phyloP scores from a whole-genome alignment of 2,113 vertebrate genomes.

The Corydoras maculifer region DNA sequence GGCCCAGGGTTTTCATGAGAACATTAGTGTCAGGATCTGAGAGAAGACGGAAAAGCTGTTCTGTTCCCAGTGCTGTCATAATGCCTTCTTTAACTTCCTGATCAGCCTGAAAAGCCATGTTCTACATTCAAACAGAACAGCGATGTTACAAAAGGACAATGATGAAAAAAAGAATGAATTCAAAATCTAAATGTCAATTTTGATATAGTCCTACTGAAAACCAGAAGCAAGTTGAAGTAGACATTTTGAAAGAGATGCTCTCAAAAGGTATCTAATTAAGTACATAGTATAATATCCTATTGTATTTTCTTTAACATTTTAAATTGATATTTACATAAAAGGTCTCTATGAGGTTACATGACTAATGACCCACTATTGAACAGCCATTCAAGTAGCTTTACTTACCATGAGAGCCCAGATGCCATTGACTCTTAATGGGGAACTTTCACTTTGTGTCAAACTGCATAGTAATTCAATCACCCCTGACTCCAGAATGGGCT shows the following conservation, averaged over 20 bases:
- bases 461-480: conserved; percentile 96
- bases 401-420: conserved; percentile 99
- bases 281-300: no score
- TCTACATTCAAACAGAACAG: conserved; percentile 73
- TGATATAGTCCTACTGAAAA: no score
- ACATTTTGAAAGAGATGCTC: no score
- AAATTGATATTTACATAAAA: no score
- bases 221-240: no score
- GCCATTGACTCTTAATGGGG: conserved; percentile 92
- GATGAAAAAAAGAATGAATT: no score
- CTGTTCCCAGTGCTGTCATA: conserved; percentile 88
- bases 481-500: conserved; percentile 98
- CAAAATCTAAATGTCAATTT: no score
- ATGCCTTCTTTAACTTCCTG: conserved; percentile 98
- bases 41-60: conserved; percentile 90
- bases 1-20: conserved; percentile 94
- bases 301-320: no score
- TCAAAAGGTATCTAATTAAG: no score
- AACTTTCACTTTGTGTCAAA: conserved; percentile 94
- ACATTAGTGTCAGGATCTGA: conserved; percentile 95
- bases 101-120: conserved; percentile 98
- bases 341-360: no score
- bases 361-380: no score
- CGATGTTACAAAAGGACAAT: no score
- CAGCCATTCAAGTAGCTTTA: neutral